Evolutionary conservation across 2,888 invertebrate genomes (phyloP).

Genomic region (Xiphydria camelus): DNA sequence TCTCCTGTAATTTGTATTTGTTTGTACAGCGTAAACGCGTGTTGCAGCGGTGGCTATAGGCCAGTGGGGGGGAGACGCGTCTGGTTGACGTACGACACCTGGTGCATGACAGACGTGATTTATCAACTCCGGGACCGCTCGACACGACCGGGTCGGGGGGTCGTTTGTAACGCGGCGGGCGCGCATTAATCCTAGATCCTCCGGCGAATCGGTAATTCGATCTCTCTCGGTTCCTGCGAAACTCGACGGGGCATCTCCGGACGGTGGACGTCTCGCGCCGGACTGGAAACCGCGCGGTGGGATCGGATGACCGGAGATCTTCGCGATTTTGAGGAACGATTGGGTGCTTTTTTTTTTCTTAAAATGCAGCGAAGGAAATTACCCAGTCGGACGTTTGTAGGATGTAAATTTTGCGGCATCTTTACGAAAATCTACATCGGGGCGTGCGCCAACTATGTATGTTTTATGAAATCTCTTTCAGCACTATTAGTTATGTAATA

Average conservation of each 20-base stretch:
- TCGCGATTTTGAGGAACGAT: too few relatives aligned
- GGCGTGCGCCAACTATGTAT: too few relatives aligned
- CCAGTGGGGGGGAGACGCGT: conserved; percentile 16
- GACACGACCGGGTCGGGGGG: background rate
- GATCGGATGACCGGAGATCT: too few relatives aligned
- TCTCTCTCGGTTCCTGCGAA: conserved; percentile 12
- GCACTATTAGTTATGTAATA: too few relatives aligned
- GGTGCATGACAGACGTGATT: conserved; percentile 41
- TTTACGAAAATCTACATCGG: too few relatives aligned
- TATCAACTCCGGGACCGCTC: conserved; percentile 27
- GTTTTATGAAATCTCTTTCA: too few relatives aligned
- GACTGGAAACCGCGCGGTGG: too few relatives aligned
- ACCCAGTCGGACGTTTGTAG: too few relatives aligned
- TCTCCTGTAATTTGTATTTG: conserved; percentile 38
- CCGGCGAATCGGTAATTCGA: conserved; percentile 4
- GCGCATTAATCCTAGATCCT: background rate
- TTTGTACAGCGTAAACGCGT: conserved; percentile 18
- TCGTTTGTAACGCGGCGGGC: background rate
- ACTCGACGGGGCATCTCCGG: conserved; percentile 10
- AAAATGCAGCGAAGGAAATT: too few relatives aligned
- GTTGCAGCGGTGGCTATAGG: background rate
- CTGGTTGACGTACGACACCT: conserved; percentile 37
- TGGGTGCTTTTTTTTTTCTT: too few relatives aligned
- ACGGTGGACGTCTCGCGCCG: too few relatives aligned
- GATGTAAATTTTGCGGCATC: too few relatives aligned